A percentile compares a stretch with the other conserved stretches of the same genome.
Evolutionary conservation across 2,888 invertebrate species (phyloP).

Genomic region (Parascotia fuliginaria): DNA sequence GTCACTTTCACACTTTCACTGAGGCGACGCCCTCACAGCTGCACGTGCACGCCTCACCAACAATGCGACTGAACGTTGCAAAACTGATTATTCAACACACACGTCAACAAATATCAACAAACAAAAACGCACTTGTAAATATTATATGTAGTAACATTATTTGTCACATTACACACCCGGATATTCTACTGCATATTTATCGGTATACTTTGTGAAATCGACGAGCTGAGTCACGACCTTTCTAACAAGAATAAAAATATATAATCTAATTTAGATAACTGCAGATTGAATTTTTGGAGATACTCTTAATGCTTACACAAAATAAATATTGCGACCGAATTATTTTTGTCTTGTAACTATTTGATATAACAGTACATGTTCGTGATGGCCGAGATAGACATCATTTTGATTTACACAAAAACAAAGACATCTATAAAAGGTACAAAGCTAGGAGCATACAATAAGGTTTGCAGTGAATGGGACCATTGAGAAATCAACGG

Average conservation of each 20-base stretch:
- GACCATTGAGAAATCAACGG: constrained; percentile 63
- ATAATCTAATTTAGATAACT: constrained; percentile 65
- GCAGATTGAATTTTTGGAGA: constrained; percentile 55
- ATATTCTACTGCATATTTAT: neutral
- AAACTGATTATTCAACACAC: constrained; percentile 77
- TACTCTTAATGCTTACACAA: constrained; percentile 51
- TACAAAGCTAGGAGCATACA: constrained; percentile 55
- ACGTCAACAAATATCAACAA: constrained; percentile 46
- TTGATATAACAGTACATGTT: constrained; percentile 69
- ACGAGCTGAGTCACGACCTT: constrained; percentile 54
- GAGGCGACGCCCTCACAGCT: constrained; percentile 76
- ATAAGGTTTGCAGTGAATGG: constrained; percentile 57
- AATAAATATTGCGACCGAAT: constrained; percentile 63
- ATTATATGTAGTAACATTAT: neutral
- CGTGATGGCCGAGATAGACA: constrained; percentile 67
- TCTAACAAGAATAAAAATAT: constrained; percentile 51
- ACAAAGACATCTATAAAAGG: constrained; percentile 59
- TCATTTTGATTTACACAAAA: constrained; percentile 64
- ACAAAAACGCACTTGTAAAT: constrained; percentile 16
- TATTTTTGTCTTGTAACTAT: constrained; percentile 60
- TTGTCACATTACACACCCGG: constrained; percentile 9
- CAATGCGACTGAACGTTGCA: constrained; percentile 66
- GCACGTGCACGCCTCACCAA: constrained; percentile 53
- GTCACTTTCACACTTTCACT: constrained; percentile 86
- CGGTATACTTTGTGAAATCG: constrained; percentile 39